These are phyloP conservation scores for Sphecodes monilicornis DNA, from an alignment of 2,888 invertebrate species.

Conservation along the genomic window DNA sequence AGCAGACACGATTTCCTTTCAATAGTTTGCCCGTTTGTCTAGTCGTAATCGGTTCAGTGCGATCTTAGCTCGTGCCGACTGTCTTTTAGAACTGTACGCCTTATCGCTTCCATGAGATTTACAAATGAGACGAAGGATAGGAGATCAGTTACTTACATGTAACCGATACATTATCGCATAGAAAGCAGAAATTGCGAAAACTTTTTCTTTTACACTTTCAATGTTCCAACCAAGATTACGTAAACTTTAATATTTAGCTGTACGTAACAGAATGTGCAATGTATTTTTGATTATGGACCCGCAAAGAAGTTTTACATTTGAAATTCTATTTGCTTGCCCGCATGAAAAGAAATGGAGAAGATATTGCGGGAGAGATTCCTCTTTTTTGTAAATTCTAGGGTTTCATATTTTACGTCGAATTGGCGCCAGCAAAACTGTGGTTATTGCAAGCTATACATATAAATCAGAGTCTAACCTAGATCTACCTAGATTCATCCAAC, in stretches of 20 bases:
- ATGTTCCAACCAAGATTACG: background rate
- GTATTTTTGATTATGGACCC: background rate
- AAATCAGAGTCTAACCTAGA: slow-evolving; percentile 42
- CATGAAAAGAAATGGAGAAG: slow-evolving; percentile 21
- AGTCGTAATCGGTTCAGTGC: background rate
- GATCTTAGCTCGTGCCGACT: background rate
- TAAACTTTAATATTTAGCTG: background rate
- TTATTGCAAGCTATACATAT: slow-evolving; percentile 41
- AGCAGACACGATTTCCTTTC: slow-evolving; percentile 10
- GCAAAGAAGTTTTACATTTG: slow-evolving; percentile 6
- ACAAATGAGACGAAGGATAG: background rate
- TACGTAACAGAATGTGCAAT: background rate
- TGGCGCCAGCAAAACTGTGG: slow-evolving; percentile 37
- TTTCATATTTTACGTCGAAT: slow-evolving; percentile 44
- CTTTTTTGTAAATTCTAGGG: background rate
- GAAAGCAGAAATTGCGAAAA: background rate
- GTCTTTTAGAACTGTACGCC: slow-evolving; percentile 15
- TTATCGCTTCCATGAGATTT: background rate
- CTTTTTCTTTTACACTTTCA: background rate
- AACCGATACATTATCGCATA: background rate
- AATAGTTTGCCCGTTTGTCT: background rate
- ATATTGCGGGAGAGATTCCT: slow-evolving; percentile 4
- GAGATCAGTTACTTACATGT: background rate
- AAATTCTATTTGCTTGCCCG: slow-evolving; percentile 21
- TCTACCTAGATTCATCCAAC: slow-evolving; percentile 48